A percentile compares a stretch with the other conserved stretches of the same genome.
phyloP scores from a whole-genome alignment of 2,797 vertebrate genomes.

The Schizothorax lantsangensis region DNA sequence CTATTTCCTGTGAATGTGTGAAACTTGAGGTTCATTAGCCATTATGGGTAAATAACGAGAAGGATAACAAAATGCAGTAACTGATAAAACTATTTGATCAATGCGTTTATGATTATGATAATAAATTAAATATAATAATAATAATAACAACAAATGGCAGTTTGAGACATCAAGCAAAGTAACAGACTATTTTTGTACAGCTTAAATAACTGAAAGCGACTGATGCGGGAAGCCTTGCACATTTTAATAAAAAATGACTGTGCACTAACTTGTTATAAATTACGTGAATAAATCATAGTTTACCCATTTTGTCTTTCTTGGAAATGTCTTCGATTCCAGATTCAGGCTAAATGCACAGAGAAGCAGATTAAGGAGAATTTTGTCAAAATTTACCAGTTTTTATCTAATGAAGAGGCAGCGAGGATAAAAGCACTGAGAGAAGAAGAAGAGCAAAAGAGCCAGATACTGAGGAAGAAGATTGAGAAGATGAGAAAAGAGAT shows the following conservation, averaged over 20 bases:
- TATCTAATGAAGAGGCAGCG: slow-evolving; percentile 25
- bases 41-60: neutral
- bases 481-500: slow-evolving; percentile 34
- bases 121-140: neutral
- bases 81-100: neutral
- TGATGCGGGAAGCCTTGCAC: neutral
- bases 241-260: too few species aligned
- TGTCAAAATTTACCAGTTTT: slow-evolving; percentile 20
- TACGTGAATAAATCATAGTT: neutral
- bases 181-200: neutral
- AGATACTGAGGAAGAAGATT: slow-evolving; percentile 33
- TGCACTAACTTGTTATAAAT: neutral
- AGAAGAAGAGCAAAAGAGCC: slow-evolving; percentile 37
- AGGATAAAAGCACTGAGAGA: slow-evolving; percentile 14
- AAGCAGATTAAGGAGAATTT: slow-evolving; percentile 16
- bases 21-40: neutral
- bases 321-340: neutral
- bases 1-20: neutral
- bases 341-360: slow-evolving; percentile 23
- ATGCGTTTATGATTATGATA: neutral
- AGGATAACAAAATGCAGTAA: neutral
- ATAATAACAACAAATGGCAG: neutral
- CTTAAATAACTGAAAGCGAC: neutral
- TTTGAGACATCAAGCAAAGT: neutral
- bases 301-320: neutral